Base-by-base conservation (phyloP, 2,113 vertebrate species). In the Corythaixoides concolor region DNA sequence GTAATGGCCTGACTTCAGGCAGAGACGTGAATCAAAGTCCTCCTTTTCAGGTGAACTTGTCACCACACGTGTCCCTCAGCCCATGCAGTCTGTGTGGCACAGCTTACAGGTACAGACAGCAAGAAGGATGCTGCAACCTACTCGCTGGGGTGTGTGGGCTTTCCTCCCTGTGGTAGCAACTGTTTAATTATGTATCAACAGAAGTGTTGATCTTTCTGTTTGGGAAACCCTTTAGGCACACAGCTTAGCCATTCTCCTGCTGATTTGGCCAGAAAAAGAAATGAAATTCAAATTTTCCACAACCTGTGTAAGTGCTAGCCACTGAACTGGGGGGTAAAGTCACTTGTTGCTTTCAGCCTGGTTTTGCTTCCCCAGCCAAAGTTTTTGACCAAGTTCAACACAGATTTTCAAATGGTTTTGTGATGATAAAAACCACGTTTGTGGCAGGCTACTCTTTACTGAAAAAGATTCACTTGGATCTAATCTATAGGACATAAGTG, bases 71-170 rank as follows among this genome's bases (percentile, higher is more conserved):
- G 72, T 60, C 53, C 24, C 20, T 80, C 39, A 33, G 23, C 18
- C 68, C 14, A 2, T 0, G n/a, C 2, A 0, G 37, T 41, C 19
- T 18, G 5, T 1, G 27, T 37, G 19, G 32, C 23, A 22, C 1
- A 2, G 26, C 21, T 60, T n/a, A 5, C 11, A 5, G 18, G 11
- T 15, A 15, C 62, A n/a, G 32, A 19, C 68, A 63, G 35, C 20
- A 60, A 55, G 23, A 59, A 37, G 22, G 60, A 26, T 35, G 27
- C 72, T 45, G 35, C 33, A 58, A 50, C 33, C 50, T 43, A 23
- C 37, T 69, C 4, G 1, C n/a, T 78, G 41, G 27, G 43, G 41
- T 33, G 24, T 18, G 37, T 22, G 53, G 26, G 27, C 53, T 79
- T 68, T 49, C 26, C n/a, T 85, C 55, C 32, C 67, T 19, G 35